Conservation (phyloP, 2,888 invertebrate species). For the Monochamus alternatus region DNA sequence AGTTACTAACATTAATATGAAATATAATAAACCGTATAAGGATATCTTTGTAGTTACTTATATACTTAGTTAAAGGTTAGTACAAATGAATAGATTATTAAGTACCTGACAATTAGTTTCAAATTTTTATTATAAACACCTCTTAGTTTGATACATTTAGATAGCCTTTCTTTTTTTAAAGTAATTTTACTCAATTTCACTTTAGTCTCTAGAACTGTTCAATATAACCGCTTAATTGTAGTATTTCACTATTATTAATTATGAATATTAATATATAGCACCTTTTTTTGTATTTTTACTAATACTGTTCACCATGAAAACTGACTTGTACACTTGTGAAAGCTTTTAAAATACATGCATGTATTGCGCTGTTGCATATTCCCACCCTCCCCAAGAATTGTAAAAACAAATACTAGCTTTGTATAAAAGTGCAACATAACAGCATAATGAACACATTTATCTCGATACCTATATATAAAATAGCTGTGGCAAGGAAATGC, state of each 20-base stretch:
- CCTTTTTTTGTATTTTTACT: not conserved
- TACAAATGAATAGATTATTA: too few relatives aligned
- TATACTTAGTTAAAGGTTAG: too few relatives aligned
- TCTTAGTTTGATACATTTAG: slow-evolving; percentile 3
- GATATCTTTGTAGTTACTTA: too few relatives aligned
- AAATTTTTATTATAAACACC: not conserved
- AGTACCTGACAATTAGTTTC: too few relatives aligned
- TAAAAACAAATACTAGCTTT: slow-evolving; percentile 43
- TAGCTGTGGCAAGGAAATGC: slow-evolving; percentile 1
- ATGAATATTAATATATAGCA: not conserved
- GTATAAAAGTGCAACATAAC: slow-evolving; percentile 36
- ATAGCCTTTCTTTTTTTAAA: not conserved
- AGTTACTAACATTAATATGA: too few relatives aligned
- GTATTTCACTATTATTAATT: slow-evolving; percentile 4
- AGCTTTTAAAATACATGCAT: slow-evolving; percentile 47
- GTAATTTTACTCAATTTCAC: too few relatives aligned
- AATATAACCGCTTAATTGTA: too few relatives aligned
- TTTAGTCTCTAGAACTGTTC: too few relatives aligned
- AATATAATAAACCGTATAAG: too few relatives aligned
- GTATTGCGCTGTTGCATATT: slow-evolving; percentile 46
- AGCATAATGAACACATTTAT: slow-evolving; percentile 14
- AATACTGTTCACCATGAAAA: not conserved
- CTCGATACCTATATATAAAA: not conserved
- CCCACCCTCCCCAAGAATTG: slow-evolving; percentile 52
- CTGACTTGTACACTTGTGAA: slow-evolving; percentile 10